Evolutionary conservation across 2,797 vertebrate species (phyloP).

Genomic region (Pseudochromis fuscus): DNA sequence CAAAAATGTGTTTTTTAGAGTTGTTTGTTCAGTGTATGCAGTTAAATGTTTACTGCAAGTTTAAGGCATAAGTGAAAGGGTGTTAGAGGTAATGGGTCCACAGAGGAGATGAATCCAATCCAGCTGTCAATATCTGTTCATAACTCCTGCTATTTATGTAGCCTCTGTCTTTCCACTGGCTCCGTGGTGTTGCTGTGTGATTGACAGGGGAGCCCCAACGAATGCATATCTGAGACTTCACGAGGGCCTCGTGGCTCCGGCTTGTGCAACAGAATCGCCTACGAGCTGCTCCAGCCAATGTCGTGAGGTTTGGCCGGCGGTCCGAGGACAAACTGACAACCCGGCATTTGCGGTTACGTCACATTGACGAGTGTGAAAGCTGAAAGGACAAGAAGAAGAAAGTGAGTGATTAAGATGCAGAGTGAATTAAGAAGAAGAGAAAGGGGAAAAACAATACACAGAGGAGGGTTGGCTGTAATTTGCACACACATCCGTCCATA

Average conservation of each 20-base stretch:
- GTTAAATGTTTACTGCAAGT: too few relatives aligned
- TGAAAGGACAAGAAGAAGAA: constrained; percentile 62
- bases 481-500: constrained; percentile 16
- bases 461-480: constrained; percentile 44
- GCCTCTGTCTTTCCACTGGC: constrained; percentile 15
- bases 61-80: background rate
- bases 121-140: constrained; percentile 37
- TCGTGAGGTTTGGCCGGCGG: constrained; percentile 54
- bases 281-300: constrained; percentile 14
- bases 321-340: constrained; percentile 46
- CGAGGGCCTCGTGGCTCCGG: constrained; percentile 27
- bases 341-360: constrained; percentile 49
- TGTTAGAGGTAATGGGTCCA: constrained; percentile 14
- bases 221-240: constrained; percentile 34
- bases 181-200: constrained; percentile 32
- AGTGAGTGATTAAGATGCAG: constrained; percentile 47
- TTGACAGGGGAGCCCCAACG: constrained; percentile 45
- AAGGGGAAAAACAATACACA: constrained; percentile 31
- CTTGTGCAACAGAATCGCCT: constrained; percentile 54
- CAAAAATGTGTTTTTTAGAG: background rate
- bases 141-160: constrained; percentile 43
- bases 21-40: background rate
- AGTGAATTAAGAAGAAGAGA: constrained; percentile 37
- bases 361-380: constrained; percentile 61
- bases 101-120: constrained; percentile 21